These are phyloP conservation scores for Ophiodon elongatus DNA, from an alignment of 2,113 vertebrate species.

Conservation along the genomic window DNA sequence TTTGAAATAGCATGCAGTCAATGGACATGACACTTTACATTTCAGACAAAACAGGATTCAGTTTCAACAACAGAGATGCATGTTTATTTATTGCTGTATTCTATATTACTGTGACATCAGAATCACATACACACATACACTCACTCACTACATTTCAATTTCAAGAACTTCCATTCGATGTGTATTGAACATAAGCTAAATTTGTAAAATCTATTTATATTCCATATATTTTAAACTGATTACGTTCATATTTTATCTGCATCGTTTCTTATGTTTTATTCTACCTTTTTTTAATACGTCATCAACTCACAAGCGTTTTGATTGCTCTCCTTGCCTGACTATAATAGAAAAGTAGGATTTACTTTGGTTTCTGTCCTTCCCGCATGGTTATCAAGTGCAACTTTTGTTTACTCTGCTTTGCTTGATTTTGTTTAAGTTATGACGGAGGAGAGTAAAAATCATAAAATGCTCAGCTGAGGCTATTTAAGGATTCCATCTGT, in stretches of 20 bases:
- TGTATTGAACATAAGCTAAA: slow-evolving; percentile 29
- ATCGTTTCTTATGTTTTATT: slow-evolving; percentile 35
- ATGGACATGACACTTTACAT: slow-evolving; percentile 22
- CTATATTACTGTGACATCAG: slow-evolving; percentile 53
- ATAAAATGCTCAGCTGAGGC: slow-evolving; percentile 19
- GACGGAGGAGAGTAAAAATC: slow-evolving; percentile 17
- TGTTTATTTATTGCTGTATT: slow-evolving; percentile 70
- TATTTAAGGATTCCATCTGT: slow-evolving; percentile 8
- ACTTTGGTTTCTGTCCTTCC: slow-evolving; percentile 56
- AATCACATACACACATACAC: slow-evolving; percentile 30
- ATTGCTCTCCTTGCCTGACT: slow-evolving; percentile 60
- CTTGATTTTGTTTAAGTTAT: slow-evolving; percentile 45
- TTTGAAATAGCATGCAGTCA: slow-evolving; percentile 61
- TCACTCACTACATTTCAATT: slow-evolving; percentile 37
- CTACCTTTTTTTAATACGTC: slow-evolving; percentile 25
- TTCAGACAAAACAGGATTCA: slow-evolving; percentile 49
- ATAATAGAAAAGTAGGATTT: slow-evolving; percentile 51
- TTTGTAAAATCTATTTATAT: slow-evolving; percentile 4
- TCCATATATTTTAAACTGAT: slow-evolving; percentile 38
- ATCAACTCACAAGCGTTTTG: slow-evolving; percentile 7
- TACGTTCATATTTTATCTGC: slow-evolving; percentile 40
- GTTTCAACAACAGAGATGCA: slow-evolving; percentile 64
- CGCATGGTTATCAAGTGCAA: slow-evolving; percentile 69
- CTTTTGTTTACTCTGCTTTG: slow-evolving; percentile 44
- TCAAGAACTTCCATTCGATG: slow-evolving; percentile 22